Evolutionary conservation across 2,888 invertebrate species (phyloP), one percentile per base, ranked within the genome.

Genomic region (Nowickia ferox): DNA sequence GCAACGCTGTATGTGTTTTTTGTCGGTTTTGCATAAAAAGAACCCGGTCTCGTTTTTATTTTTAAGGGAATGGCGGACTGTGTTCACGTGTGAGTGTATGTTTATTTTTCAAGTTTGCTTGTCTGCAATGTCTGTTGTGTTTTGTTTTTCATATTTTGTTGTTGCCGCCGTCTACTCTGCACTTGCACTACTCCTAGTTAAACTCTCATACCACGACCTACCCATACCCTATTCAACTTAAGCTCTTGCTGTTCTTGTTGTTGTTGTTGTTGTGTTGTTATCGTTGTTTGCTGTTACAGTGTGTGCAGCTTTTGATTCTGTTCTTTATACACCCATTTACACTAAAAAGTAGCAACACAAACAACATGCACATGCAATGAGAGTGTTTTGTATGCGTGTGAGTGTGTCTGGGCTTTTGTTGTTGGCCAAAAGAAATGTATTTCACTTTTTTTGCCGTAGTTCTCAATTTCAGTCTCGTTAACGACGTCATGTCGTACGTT

Each of bases 211-310:
- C 91, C 92, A 90, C 92, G 92, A 92, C 92, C 92, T 92, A 92
- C 92, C 92, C 92, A 92, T 90, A 92, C 92, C 91, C 90, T 90
- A 89, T 90, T 87, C 90, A 89, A 89, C 90, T 91, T 90, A 90
- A 89, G 89, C 90, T 89, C 19, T 11, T 42, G 30, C 17, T 69
- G 17, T 59, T 57, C 51, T 19, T 53, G n/a, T 30, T 40, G 5
- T 17, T 57, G 46, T 15, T 30, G 44, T 78, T 38, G 19, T 19
- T 55, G 22, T 57, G 46, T 15, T 30, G 44, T 78, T 38, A 22
- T 19, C 57, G 22, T 57, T 71, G 42, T 40, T n/a, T 51, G 44
- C 22, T 55, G 42, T 51, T 17, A 30, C 15, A 48, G 19, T 76
- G 38, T 59, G 66, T 78, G 78, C 75, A 69, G 81, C 71, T 82